Conservation (phyloP, 1,140 invertebrate species). For the Meteorus sp. region DNA sequence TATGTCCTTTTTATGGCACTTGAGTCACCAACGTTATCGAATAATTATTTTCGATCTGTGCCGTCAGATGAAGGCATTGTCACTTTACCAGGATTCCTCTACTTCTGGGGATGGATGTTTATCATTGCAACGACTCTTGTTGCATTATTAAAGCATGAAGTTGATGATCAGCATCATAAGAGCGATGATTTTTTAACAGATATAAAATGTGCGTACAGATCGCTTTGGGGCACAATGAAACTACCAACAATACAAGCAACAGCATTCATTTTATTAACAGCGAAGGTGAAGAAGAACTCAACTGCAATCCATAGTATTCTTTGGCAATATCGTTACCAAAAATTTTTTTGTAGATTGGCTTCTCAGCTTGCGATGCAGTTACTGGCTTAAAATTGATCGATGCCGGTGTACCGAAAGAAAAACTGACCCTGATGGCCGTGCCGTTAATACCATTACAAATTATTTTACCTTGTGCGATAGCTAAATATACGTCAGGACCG, state of each 20-base stretch:
- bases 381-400: slow-evolving; percentile 94
- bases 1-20: slow-evolving; percentile 96
- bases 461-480: slow-evolving; percentile 84
- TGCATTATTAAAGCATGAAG: slow-evolving; percentile 87
- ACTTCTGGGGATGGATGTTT: slow-evolving; percentile 95
- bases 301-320: neutral
- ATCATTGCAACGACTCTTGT: slow-evolving; percentile 88
- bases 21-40: slow-evolving; percentile 97
- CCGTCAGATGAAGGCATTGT: slow-evolving; percentile 78
- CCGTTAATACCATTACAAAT: slow-evolving; percentile 95
- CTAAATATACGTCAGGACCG: slow-evolving; percentile 85
- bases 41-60: slow-evolving; percentile 80
- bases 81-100: slow-evolving; percentile 86
- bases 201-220: slow-evolving; percentile 81
- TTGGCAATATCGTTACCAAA: slow-evolving; percentile 16
- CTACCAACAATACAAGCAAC: slow-evolving; percentile 80
- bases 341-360: slow-evolving; percentile 75
- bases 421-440: slow-evolving; percentile 87
- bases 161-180: slow-evolving; percentile 54
- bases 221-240: slow-evolving; percentile 82
- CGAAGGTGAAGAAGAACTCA: slow-evolving; percentile 69
- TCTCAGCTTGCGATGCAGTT: slow-evolving; percentile 93
- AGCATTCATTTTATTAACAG: slow-evolving; percentile 82
- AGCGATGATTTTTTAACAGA: slow-evolving; percentile 62
- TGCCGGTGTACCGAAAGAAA: slow-evolving; percentile 93